Conservation (phyloP, 1,140 invertebrate genomes). For the Lepidurus apus region DNA sequence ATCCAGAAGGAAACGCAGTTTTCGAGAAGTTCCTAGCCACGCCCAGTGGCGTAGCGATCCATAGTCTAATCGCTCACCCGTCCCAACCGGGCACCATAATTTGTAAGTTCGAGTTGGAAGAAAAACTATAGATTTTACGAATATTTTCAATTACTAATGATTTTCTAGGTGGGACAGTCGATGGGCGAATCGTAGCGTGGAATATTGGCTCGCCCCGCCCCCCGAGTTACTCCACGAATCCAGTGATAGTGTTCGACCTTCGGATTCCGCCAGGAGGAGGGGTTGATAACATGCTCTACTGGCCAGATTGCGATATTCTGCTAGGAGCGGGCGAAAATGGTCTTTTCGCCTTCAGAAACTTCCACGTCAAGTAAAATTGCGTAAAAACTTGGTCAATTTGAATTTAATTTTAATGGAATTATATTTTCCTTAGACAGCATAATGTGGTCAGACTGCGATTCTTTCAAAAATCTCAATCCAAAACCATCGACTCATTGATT, state of each 20-base stretch:
- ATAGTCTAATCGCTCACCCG: constrained; percentile 49
- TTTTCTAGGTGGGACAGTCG: constrained; percentile 45
- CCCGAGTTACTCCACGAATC: constrained; percentile 41
- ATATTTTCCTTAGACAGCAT: background rate
- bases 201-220: constrained; percentile 46
- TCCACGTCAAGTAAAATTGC: background rate
- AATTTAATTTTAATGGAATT: background rate
- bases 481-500: constrained; percentile 43
- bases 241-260: constrained; percentile 37
- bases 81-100: constrained; percentile 45
- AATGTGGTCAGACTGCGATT: background rate
- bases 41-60: constrained; percentile 37
- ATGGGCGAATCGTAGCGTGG: constrained; percentile 47
- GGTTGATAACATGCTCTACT: constrained; percentile 38
- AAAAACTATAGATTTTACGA: too few species aligned
- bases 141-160: background rate
- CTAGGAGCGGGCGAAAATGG: constrained; percentile 37
- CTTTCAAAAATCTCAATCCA: background rate
- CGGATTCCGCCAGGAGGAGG: constrained; percentile 36
- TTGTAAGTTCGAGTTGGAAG: constrained; percentile 43
- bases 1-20: constrained; percentile 35
- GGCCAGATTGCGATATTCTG: constrained; percentile 34
- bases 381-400: too few species aligned
- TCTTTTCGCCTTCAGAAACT: constrained; percentile 31
- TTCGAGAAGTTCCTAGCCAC: constrained; percentile 8